These are phyloP conservation scores for Clostera curtula DNA, from an alignment of 2,888 invertebrate genomes.

Conservation along the genomic window DNA sequence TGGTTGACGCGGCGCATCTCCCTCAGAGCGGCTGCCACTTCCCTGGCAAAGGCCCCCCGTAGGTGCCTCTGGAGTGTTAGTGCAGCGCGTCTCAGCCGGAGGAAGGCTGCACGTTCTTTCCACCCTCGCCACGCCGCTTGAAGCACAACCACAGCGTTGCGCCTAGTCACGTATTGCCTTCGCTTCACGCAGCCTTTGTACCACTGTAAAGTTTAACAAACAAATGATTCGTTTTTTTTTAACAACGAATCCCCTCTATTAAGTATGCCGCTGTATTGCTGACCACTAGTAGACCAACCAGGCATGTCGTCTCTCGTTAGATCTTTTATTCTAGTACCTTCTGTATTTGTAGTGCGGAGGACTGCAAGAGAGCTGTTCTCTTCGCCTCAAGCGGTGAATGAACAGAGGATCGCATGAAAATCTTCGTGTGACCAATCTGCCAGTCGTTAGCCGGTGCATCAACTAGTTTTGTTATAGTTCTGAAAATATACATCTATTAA, in stretches of 20 bases:
- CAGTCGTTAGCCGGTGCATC: slow-evolving; percentile 84
- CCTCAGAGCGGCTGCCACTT: slow-evolving; percentile 88
- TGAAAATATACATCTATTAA: no score
- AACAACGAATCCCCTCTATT: no score
- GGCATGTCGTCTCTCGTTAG: no score
- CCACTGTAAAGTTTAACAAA: slow-evolving; percentile 37
- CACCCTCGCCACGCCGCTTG: slow-evolving; percentile 91
- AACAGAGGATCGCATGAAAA: slow-evolving; percentile 87
- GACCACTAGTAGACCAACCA: no score
- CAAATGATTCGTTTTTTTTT: no score
- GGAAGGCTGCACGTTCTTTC: slow-evolving; percentile 87
- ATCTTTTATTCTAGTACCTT: no score
- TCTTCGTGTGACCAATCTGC: slow-evolving; percentile 91
- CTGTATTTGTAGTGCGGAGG: slow-evolving; percentile 84
- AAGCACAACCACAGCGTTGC: slow-evolving; percentile 81
- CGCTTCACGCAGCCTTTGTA: slow-evolving; percentile 80
- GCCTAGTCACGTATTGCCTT: slow-evolving; percentile 79
- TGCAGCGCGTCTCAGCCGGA: slow-evolving; percentile 87
- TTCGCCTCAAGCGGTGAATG: slow-evolving; percentile 90
- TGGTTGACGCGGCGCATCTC: slow-evolving; percentile 92
- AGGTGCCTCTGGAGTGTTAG: slow-evolving; percentile 90
- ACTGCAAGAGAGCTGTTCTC: slow-evolving; percentile 79
- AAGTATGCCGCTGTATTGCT: no score
- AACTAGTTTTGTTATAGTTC: slow-evolving; percentile 74
- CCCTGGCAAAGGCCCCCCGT: slow-evolving; percentile 92